These are phyloP conservation scores for Parascotia fuliginaria DNA, from an alignment of 2,888 invertebrate species.

Conservation along the genomic window DNA sequence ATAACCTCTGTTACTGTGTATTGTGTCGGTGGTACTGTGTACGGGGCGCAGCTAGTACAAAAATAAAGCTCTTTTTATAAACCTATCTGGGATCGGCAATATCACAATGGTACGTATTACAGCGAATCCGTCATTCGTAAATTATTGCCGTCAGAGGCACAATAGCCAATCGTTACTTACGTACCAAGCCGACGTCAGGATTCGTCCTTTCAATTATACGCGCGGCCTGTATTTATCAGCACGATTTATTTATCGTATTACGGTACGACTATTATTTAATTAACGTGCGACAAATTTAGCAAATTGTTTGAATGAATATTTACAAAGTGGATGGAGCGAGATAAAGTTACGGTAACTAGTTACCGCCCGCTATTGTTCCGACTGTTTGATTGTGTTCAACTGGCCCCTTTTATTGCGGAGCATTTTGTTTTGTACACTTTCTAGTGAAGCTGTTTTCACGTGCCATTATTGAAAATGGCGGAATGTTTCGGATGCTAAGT, in stretches of 20 bases:
- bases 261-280: slow-evolving; percentile 59
- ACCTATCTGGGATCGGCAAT: slow-evolving; percentile 25
- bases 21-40: too few species aligned
- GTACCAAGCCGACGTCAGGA: slow-evolving; percentile 20
- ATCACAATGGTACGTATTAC: slow-evolving; percentile 34
- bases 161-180: slow-evolving; percentile 44
- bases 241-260: slow-evolving; percentile 60
- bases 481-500: neutral
- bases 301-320: slow-evolving; percentile 50
- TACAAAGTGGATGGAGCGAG: slow-evolving; percentile 37
- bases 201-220: slow-evolving; percentile 49
- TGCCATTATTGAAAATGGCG: neutral
- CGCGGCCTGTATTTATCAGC: slow-evolving; percentile 51
- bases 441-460: neutral
- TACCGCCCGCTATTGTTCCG: slow-evolving; percentile 14
- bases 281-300: slow-evolving; percentile 56
- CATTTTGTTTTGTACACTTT: slow-evolving; percentile 1
- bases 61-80: slow-evolving; percentile 17
- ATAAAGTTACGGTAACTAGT: slow-evolving; percentile 43
- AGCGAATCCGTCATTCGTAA: slow-evolving; percentile 42
- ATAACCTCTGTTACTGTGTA: too few species aligned
- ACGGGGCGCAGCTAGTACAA: neutral
- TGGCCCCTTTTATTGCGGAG: slow-evolving; percentile 5
- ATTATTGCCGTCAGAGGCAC: slow-evolving; percentile 39
- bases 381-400: slow-evolving; percentile 27